Conservation (phyloP, 1,140 invertebrate species). For the Hirudo medicinalis region DNA sequence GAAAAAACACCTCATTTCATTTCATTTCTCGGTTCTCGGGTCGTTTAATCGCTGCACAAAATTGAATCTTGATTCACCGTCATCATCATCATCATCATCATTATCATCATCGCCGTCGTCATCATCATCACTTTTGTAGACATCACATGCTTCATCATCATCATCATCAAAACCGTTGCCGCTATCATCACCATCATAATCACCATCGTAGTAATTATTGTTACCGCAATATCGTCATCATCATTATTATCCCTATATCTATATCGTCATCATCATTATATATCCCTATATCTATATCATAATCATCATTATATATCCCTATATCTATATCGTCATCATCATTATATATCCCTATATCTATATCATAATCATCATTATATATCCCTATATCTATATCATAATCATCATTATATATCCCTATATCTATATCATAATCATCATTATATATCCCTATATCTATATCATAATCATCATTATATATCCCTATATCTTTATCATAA, state of each 20-base stretch:
- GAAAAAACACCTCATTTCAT: too few species aligned
- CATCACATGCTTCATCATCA: slow-evolving; percentile 1
- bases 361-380: not conserved
- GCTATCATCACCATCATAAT: not conserved
- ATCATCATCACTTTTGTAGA: too few species aligned
- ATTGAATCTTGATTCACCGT: too few species aligned
- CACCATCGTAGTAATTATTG: too few species aligned
- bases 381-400: too few species aligned
- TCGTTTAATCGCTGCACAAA: too few species aligned
- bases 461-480: not conserved
- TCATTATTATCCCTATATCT: not conserved
- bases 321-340: not conserved
- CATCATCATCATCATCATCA: too few species aligned
- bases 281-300: not conserved
- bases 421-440: not conserved
- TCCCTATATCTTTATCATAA: not conserved
- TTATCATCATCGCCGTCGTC: too few species aligned
- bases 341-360: not conserved
- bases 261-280: not conserved
- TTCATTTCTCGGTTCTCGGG: too few species aligned
- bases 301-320: not conserved
- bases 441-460: too few species aligned
- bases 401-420: not conserved
- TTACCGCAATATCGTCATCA: too few species aligned
- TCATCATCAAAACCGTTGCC: slow-evolving; percentile 1